Conservation (phyloP, 2,797 vertebrate species). For the Phalloptychus januarius region DNA sequence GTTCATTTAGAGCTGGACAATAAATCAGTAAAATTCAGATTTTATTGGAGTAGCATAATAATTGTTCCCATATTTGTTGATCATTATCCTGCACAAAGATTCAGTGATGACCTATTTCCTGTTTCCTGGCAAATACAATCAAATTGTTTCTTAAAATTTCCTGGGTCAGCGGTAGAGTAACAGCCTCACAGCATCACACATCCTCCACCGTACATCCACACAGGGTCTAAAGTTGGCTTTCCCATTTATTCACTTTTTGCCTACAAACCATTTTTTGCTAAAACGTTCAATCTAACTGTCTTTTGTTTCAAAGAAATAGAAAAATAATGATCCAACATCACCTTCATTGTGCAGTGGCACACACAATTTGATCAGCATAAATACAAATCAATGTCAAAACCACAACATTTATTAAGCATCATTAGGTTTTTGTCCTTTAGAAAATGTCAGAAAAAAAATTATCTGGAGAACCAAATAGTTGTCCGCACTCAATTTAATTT, state of each 20-base stretch:
- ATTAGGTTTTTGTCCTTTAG: background rate
- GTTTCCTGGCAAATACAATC: background rate
- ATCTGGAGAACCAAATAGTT: background rate
- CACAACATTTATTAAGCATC: background rate
- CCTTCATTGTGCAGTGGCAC: background rate
- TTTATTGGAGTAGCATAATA: background rate
- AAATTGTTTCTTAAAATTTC: background rate
- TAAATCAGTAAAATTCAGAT: background rate
- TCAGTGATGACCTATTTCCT: background rate
- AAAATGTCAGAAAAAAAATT: background rate
- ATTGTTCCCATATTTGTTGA: background rate
- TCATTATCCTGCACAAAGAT: background rate
- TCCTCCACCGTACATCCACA: background rate
- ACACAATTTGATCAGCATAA: background rate
- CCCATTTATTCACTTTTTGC: background rate
- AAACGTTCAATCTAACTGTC: background rate
- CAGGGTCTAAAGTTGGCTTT: background rate
- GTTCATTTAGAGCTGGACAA: background rate
- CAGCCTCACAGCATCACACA: background rate
- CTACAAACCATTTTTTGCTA: background rate
- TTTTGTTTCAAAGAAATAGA: background rate
- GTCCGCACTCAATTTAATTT: background rate
- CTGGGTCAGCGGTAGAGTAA: background rate
- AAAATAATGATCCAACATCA: background rate
- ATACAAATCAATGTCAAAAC: background rate